phyloP scores from a whole-genome alignment of 1,140 invertebrate species.

The Bombus vancouverensis region DNA sequence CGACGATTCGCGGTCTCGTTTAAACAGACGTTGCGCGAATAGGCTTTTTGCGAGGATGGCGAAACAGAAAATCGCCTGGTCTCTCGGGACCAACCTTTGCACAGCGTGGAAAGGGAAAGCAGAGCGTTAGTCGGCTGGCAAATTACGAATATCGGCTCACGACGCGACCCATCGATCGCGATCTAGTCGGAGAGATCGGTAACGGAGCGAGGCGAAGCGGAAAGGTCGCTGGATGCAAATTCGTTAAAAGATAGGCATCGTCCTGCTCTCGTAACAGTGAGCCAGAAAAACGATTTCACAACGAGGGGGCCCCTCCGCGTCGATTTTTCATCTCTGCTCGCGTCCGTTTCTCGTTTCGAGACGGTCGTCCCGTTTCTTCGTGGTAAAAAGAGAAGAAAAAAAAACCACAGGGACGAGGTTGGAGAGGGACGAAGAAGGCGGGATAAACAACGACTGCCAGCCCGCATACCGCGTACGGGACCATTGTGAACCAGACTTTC shows the following conservation, averaged over 20 bases:
- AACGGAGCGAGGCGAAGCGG: slow-evolving; percentile 1
- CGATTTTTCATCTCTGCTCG: slow-evolving; percentile 38
- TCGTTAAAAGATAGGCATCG: slow-evolving; percentile 40
- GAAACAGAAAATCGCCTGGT: slow-evolving; percentile 24
- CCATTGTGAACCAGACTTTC: slow-evolving; percentile 57
- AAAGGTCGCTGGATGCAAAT: slow-evolving; percentile 66
- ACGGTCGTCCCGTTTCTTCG: neutral
- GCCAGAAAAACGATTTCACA: slow-evolving; percentile 50
- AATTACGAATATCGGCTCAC: slow-evolving; percentile 47
- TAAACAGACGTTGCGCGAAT: neutral
- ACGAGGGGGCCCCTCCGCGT: neutral
- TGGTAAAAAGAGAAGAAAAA: neutral
- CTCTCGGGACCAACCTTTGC: slow-evolving; percentile 21
- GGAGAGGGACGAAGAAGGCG: slow-evolving; percentile 12
- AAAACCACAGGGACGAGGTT: neutral
- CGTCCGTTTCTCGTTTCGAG: neutral
- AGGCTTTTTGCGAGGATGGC: neutral
- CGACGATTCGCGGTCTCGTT: neutral
- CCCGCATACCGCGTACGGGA: slow-evolving; percentile 60
- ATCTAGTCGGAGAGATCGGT: slow-evolving; percentile 33
- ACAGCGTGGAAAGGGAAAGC: slow-evolving; percentile 45
- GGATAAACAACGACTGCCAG: slow-evolving; percentile 9
- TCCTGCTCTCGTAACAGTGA: slow-evolving; percentile 19
- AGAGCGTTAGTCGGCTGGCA: neutral
- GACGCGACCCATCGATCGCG: slow-evolving; percentile 33